A percentile compares a stretch with the other conserved stretches of the same genome.
phyloP scores from a whole-genome alignment of 2,113 vertebrate species.

The Cinclus cinclus region DNA sequence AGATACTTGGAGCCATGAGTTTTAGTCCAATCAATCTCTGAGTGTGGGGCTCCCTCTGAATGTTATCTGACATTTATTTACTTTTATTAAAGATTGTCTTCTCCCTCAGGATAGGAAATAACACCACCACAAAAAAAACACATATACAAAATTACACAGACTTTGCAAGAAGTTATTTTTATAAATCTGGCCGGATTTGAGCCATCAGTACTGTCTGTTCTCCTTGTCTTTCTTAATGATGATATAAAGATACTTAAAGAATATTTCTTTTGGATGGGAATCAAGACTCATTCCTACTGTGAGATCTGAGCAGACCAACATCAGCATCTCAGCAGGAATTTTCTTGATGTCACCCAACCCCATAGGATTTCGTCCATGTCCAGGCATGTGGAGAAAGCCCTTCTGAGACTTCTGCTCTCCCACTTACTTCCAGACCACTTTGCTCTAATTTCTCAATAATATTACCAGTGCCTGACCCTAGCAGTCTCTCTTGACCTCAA shows the following conservation, averaged over 20 bases:
- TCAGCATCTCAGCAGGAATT: not conserved
- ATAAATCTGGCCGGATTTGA: slow-evolving; percentile 11
- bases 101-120: slow-evolving; percentile 16
- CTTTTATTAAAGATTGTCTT: slow-evolving; percentile 51
- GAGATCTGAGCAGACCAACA: not conserved
- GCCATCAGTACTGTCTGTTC: slow-evolving; percentile 4
- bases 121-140: not conserved
- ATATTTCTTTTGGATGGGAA: slow-evolving; percentile 16
- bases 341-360: not conserved
- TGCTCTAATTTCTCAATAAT: not conserved
- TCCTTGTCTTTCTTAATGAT: slow-evolving; percentile 51
- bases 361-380: not conserved
- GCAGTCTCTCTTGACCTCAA: not conserved
- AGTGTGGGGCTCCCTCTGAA: slow-evolving; percentile 3
- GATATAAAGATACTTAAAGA: slow-evolving; percentile 43
- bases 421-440: not conserved
- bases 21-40: slow-evolving; percentile 18
- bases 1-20: slow-evolving; percentile 24
- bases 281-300: not conserved
- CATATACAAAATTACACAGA: slow-evolving; percentile 42
- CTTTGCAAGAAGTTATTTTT: slow-evolving; percentile 53
- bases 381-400: not conserved
- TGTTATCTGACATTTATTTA: slow-evolving; percentile 32
- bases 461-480: not conserved
- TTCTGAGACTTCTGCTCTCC: not conserved